phyloP scores from a whole-genome alignment of 2,888 invertebrate genomes.

The Papilio gigon region DNA sequence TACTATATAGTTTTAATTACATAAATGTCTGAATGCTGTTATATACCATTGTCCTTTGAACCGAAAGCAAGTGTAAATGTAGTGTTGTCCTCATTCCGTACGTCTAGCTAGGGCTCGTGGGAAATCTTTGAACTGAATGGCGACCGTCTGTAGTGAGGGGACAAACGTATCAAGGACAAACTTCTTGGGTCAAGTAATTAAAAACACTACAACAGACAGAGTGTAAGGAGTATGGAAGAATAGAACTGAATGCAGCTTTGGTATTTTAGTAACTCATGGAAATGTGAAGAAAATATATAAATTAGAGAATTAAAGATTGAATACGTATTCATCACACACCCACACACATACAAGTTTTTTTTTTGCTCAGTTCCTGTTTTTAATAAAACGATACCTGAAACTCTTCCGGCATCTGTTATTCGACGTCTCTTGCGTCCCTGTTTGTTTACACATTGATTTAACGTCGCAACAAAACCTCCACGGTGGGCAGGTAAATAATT shows the following conservation, averaged over 20 bases:
- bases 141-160: constrained; percentile 54
- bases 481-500: constrained; percentile 16
- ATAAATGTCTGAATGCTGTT: background rate
- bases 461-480: constrained; percentile 10
- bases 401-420: constrained; percentile 8
- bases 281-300: too few relatives aligned
- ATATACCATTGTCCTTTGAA: background rate
- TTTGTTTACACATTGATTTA: constrained; percentile 23
- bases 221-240: background rate
- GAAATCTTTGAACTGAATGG: constrained; percentile 58
- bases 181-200: background rate
- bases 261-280: background rate
- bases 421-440: constrained; percentile 39
- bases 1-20: background rate
- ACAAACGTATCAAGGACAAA: background rate
- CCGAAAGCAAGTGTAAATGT: constrained; percentile 46
- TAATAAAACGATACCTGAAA: constrained; percentile 22
- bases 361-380: constrained; percentile 28
- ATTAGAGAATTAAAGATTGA: background rate
- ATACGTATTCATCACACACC: background rate
- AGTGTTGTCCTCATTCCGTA: constrained; percentile 41
- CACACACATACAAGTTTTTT: background rate
- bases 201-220: background rate
- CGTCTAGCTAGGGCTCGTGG: constrained; percentile 53
- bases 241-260: background rate